Evolutionary conservation across 2,888 invertebrate species (phyloP).

Genomic region (Arge pagana): DNA sequence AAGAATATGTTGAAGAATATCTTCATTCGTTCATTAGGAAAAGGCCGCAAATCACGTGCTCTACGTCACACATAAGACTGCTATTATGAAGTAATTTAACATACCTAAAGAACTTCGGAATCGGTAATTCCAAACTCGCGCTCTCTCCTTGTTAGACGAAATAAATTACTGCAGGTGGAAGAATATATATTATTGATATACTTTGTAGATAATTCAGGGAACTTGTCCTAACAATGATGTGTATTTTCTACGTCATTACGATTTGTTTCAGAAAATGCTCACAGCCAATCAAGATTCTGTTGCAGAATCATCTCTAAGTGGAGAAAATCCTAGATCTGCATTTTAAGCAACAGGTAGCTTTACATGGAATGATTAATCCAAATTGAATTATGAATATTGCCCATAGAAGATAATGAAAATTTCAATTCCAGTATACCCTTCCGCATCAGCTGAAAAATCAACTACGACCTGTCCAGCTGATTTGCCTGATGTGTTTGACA

Average conservation of each 20-base stretch:
- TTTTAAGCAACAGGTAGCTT: too few relatives aligned
- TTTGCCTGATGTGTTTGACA: neutral
- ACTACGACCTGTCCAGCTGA: neutral
- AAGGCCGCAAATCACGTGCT: too few relatives aligned
- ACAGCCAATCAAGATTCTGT: neutral
- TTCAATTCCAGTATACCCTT: neutral
- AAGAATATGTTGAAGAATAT: too few relatives aligned
- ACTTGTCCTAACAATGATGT: neutral
- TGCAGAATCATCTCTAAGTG: neutral
- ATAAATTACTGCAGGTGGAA: neutral
- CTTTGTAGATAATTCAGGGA: neutral
- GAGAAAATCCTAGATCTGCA: neutral
- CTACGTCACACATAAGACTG: too few relatives aligned
- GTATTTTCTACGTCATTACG: neutral
- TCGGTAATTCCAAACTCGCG: too few relatives aligned
- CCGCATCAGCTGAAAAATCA: neutral
- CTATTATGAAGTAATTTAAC: too few relatives aligned
- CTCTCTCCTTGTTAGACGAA: neutral
- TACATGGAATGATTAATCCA: too few relatives aligned
- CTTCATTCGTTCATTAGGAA: too few relatives aligned
- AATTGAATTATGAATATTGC: neutral
- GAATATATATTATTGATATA: neutral
- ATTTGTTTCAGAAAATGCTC: neutral
- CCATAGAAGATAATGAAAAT: neutral
- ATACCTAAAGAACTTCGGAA: too few relatives aligned